phyloP scores from a whole-genome alignment of 2,888 invertebrate genomes.

The Xestia ashworthii region DNA sequence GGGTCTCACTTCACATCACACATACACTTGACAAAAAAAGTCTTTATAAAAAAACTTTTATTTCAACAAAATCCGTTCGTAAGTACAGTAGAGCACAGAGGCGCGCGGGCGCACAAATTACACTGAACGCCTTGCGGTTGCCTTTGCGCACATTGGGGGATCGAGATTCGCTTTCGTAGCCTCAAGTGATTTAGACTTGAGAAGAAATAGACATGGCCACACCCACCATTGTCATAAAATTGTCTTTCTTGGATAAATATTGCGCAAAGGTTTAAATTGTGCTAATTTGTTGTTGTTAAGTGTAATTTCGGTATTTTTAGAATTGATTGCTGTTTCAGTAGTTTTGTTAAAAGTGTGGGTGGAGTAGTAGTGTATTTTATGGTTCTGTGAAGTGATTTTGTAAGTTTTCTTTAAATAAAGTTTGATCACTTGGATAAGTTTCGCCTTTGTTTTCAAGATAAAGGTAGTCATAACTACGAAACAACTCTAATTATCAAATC shows the following conservation, averaged over 20 bases:
- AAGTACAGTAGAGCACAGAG: constrained; percentile 67
- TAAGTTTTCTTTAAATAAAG: neutral
- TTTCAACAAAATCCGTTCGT: constrained; percentile 51
- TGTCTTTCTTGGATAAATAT: constrained; percentile 18
- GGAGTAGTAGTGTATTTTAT: constrained; percentile 24
- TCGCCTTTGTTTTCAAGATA: neutral
- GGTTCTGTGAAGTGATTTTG: constrained; percentile 13
- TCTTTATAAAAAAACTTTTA: constrained; percentile 18
- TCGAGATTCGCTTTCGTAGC: constrained; percentile 88
- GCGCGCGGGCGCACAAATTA: constrained; percentile 84
- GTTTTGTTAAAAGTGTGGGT: constrained; percentile 7
- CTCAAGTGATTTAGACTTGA: constrained; percentile 81
- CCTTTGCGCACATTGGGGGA: constrained; percentile 81
- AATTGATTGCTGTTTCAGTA: constrained; percentile 11
- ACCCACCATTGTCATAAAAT: neutral
- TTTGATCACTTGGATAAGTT: neutral
- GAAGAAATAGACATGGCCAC: constrained; percentile 80
- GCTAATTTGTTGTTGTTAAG: constrained; percentile 45
- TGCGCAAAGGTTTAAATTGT: constrained; percentile 11
- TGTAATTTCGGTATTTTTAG: constrained; percentile 13
- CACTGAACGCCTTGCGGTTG: constrained; percentile 79
- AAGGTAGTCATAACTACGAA: too few species aligned
- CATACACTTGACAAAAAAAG: constrained; percentile 19
- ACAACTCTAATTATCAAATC: too few species aligned
- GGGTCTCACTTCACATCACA: constrained; percentile 62